A percentile compares a stretch with the other conserved stretches of the same genome.
phyloP scores from a whole-genome alignment of 2,113 vertebrate species.

The Sinocyclocheilus anshuiensis region DNA sequence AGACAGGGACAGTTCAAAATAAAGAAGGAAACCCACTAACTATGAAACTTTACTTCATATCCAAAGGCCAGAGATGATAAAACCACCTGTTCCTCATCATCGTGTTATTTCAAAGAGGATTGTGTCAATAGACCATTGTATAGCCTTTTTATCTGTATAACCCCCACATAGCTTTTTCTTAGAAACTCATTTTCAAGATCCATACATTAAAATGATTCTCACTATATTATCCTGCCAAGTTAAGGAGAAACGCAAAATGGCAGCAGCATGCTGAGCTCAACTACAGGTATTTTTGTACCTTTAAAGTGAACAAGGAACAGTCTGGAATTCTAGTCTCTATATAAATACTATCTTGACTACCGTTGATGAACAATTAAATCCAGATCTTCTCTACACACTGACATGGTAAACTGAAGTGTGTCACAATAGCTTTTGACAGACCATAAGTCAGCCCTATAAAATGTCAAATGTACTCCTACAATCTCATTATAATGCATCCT shows the following conservation, averaged over 20 bases:
- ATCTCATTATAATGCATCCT: conserved; percentile 95
- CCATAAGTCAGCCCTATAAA: conserved; percentile 78
- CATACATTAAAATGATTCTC: conserved; percentile 92
- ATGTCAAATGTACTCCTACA: conserved; percentile 75
- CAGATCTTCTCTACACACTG: conserved; percentile 98
- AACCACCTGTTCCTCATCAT: conserved; percentile 85
- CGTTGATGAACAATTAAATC: conserved; percentile 98
- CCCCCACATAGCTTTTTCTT: conserved; percentile 83
- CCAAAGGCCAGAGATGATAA: conserved; percentile 82
- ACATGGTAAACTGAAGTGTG: conserved; percentile 87
- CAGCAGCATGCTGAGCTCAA: conserved; percentile 93
- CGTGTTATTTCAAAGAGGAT: conserved; percentile 81
- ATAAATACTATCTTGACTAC: conserved; percentile 99
- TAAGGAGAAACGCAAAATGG: conserved; percentile 84
- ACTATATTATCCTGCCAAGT: conserved; percentile 99
- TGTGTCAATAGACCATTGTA: conserved; percentile 86
- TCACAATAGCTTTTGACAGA: conserved; percentile 97
- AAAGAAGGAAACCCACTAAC: conserved; percentile 89
- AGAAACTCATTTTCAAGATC: conserved; percentile 72
- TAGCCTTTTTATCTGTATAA: conserved; percentile 89
- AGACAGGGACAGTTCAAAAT: conserved; percentile 12
- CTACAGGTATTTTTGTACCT: conserved; percentile 92
- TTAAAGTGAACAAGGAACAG: conserved; percentile 98
- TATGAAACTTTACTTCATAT: conserved; percentile 97
- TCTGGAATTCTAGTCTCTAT: conserved; percentile 99